These are phyloP conservation scores for Cyprinella venusta DNA, from an alignment of 2,797 vertebrate species.

Conservation along the genomic window DNA sequence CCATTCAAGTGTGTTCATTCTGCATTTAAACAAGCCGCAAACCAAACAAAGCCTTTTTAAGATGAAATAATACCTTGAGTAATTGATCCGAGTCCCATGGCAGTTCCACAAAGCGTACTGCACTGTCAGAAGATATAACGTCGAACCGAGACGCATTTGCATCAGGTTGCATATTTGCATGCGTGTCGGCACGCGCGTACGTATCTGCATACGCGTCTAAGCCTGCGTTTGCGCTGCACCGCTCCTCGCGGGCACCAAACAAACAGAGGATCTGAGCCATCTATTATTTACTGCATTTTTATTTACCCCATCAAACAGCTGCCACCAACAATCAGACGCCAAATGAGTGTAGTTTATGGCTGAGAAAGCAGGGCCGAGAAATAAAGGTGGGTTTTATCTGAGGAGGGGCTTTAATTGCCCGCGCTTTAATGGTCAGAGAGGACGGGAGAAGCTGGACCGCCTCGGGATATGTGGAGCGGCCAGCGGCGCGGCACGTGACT, in stretches of 20 bases:
- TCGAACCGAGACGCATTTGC: slow-evolving; percentile 21
- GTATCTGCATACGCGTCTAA: slow-evolving; percentile 1
- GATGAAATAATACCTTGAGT: slow-evolving; percentile 56
- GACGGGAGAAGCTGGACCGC: slow-evolving; percentile 11
- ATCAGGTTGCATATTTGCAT: slow-evolving; percentile 26
- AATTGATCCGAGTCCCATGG: slow-evolving; percentile 56
- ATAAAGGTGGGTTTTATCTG: slow-evolving; percentile 60
- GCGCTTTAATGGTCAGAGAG: slow-evolving; percentile 50
- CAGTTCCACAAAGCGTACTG: slow-evolving; percentile 37
- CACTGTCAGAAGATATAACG: slow-evolving; percentile 39
- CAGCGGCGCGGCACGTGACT: not conserved
- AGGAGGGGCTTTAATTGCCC: slow-evolving; percentile 57
- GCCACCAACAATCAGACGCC: slow-evolving; percentile 62
- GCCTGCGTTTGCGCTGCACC: not conserved
- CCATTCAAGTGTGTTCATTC: slow-evolving; percentile 43
- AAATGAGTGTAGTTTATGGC: slow-evolving; percentile 61
- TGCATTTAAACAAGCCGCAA: slow-evolving; percentile 47
- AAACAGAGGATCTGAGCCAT: slow-evolving; percentile 63
- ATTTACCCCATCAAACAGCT: slow-evolving; percentile 72
- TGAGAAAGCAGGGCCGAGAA: slow-evolving; percentile 53
- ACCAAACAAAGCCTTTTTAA: slow-evolving; percentile 43
- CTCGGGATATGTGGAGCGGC: not conserved
- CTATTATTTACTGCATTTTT: slow-evolving; percentile 71
- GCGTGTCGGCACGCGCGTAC: not conserved
- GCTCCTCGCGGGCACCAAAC: slow-evolving; percentile 51